Conservation (phyloP, 2,113 vertebrate species). For the Calypte anna region DNA sequence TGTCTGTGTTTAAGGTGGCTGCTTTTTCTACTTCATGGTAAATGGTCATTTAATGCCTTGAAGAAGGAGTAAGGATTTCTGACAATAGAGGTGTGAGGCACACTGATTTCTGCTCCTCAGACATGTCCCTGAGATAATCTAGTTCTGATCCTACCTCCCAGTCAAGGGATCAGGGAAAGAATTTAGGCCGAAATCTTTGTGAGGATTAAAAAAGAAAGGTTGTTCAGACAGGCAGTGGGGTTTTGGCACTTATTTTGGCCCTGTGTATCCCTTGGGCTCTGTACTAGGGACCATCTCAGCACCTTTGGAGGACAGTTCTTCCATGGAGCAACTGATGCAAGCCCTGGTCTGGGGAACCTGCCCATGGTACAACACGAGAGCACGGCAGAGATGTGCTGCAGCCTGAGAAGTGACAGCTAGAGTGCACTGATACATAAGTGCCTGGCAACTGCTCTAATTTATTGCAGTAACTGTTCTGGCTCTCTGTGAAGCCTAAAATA, state of each 20-base stretch:
- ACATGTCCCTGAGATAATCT: neutral
- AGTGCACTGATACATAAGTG: conserved; percentile 61
- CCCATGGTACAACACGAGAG: rapidly evolving
- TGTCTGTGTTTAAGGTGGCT: neutral
- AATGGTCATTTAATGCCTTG: rapidly evolving
- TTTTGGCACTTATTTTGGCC: neutral
- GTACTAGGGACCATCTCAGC: neutral
- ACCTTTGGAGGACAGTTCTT: neutral
- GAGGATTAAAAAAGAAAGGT: neutral
- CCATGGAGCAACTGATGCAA: rapidly evolving
- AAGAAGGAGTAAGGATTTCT: neutral
- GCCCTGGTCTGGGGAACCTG: neutral
- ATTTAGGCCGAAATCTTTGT: neutral
- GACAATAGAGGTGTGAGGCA: rapidly evolving
- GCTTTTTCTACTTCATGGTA: neutral
- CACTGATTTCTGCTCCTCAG: neutral
- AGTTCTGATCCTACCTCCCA: neutral
- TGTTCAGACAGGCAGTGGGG: neutral
- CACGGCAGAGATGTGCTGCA: neutral
- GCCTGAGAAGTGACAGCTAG: conserved; percentile 52
- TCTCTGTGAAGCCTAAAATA: conserved; percentile 67
- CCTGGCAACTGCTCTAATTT: conserved; percentile 58
- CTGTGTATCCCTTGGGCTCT: rapidly evolving
- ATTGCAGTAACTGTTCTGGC: conserved; percentile 31
- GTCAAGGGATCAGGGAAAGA: rapidly evolving